These are phyloP conservation scores for Caenorhabditis virilis DNA, from an alignment of 2,888 invertebrate genomes.

Conservation along the genomic window DNA sequence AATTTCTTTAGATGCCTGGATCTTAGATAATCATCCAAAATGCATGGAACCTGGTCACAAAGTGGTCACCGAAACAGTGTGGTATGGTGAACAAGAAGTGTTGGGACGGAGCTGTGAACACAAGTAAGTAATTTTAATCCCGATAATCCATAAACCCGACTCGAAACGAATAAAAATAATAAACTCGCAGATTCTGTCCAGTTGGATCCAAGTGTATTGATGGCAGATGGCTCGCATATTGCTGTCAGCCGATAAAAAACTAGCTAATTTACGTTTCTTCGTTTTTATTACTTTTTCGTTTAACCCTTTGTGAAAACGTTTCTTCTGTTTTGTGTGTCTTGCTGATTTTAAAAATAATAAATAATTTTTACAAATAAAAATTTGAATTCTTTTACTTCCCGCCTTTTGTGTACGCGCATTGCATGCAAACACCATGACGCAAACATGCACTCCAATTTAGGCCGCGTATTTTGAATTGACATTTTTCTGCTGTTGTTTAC, in stretches of 20 bases:
- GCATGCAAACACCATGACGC: slow-evolving; percentile 29
- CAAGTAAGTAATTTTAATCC: too few relatives aligned
- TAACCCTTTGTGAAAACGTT: neutral
- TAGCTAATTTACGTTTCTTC: neutral
- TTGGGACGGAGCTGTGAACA: slow-evolving; percentile 27
- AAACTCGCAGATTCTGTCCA: slow-evolving; percentile 28
- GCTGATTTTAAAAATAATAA: neutral
- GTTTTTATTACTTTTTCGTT: neutral
- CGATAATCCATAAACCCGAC: too few relatives aligned
- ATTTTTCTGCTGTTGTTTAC: slow-evolving; percentile 4
- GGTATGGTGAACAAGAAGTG: slow-evolving; percentile 30
- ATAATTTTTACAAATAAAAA: neutral
- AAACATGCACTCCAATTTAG: slow-evolving; percentile 1
- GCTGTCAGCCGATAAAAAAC: slow-evolving; percentile 23
- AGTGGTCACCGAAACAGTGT: slow-evolving; percentile 30
- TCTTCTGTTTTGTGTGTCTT: neutral
- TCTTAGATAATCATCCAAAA: slow-evolving; percentile 20
- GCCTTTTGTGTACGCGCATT: neutral
- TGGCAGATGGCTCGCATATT: slow-evolving; percentile 39
- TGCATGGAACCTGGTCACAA: slow-evolving; percentile 10
- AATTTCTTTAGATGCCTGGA: slow-evolving; percentile 10
- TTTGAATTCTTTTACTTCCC: slow-evolving; percentile 7
- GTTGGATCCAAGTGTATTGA: slow-evolving; percentile 31
- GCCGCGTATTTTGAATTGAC: slow-evolving; percentile 16
- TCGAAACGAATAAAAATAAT: neutral